A percentile compares a stretch with the other conserved stretches of the same genome.
These are phyloP conservation scores for Carpatolechia fugitivella DNA, from an alignment of 2,888 invertebrate species.

Conservation along the genomic window DNA sequence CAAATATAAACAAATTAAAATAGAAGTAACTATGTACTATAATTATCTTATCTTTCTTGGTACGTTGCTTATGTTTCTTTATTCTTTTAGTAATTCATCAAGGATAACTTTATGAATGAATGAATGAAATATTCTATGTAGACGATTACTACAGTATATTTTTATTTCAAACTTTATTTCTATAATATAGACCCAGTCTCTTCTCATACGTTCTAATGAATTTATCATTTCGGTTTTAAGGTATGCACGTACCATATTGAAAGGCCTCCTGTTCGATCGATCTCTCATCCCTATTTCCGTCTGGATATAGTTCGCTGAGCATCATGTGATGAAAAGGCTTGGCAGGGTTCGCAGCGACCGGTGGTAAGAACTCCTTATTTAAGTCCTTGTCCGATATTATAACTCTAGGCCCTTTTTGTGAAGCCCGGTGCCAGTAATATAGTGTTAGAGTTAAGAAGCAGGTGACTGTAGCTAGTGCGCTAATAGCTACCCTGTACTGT, in stretches of 20 bases:
- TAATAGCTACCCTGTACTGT: constrained; percentile 40
- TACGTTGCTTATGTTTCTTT: no score
- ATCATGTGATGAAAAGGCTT: constrained; percentile 46
- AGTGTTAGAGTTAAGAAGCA: constrained; percentile 40
- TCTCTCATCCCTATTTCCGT: neutral
- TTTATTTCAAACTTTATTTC: no score
- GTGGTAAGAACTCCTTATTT: neutral
- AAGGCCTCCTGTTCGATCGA: neutral
- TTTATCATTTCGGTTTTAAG: no score
- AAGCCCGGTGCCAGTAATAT: constrained; percentile 37
- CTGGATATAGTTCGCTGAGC: constrained; percentile 21
- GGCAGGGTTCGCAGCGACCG: neutral
- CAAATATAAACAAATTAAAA: no score
- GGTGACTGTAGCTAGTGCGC: constrained; percentile 30
- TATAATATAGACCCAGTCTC: no score
- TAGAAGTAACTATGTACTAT: no score
- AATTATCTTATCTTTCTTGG: no score
- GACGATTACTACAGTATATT: no score
- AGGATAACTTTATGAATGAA: no score
- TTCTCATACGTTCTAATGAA: no score
- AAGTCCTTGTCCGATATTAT: neutral
- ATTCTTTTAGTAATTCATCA: no score
- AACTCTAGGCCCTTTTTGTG: neutral
- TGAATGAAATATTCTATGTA: no score
- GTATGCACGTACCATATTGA: neutral